These are phyloP conservation scores for Papio anubis DNA, from an alignment of 2,113 vertebrate species.

Conservation along the genomic window DNA sequence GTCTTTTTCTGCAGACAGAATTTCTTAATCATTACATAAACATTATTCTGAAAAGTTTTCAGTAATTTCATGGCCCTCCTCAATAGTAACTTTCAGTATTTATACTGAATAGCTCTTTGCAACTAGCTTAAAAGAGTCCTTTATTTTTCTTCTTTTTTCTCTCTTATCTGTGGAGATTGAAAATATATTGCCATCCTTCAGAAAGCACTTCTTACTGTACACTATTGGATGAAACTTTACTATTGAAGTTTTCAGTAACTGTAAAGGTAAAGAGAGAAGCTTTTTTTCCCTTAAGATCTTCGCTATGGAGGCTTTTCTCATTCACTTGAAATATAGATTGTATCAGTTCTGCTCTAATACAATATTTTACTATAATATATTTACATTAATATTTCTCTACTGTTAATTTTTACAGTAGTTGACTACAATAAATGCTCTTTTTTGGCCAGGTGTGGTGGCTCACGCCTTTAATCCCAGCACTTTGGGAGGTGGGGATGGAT, in stretches of 20 bases:
- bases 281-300: conserved; percentile 11
- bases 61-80: conserved; percentile 15
- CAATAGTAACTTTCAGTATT: conserved; percentile 38
- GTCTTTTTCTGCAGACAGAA: conserved; percentile 24
- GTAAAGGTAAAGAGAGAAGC: conserved; percentile 42
- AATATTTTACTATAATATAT: conserved; percentile 25
- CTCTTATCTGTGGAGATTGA: conserved; percentile 62
- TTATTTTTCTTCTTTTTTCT: conserved; percentile 53
- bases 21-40: conserved; percentile 53
- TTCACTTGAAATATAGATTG: neutral
- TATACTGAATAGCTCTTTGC: conserved; percentile 34
- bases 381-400: conserved; percentile 28
- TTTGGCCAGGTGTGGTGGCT: no score
- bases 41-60: conserved; percentile 42
- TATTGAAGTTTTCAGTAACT: conserved; percentile 52
- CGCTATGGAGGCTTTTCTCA: neutral
- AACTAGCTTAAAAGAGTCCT: conserved; percentile 38
- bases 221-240: conserved; percentile 40
- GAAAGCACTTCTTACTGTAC: conserved; percentile 25
- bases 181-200: conserved; percentile 48
- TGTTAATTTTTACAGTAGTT: neutral
- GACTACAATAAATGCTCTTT: neutral
- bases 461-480: no score
- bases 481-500: no score
- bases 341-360: neutral